These are phyloP conservation scores for Argya squamiceps DNA, from an alignment of 2,797 vertebrate genomes.

Conservation along the genomic window DNA sequence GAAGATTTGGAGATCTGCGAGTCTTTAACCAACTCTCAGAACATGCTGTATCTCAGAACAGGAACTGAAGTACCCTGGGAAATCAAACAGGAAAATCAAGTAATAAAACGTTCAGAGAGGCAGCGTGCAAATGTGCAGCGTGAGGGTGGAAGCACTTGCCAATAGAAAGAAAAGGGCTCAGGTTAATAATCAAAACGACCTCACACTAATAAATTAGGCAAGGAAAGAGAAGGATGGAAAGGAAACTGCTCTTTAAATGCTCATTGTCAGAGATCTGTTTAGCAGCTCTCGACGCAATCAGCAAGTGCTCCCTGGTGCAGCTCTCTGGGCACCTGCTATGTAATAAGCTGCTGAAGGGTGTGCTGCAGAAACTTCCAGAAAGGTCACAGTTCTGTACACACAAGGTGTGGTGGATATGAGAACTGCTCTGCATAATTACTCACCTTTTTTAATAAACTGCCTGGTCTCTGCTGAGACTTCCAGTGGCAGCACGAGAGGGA, in stretches of 20 bases:
- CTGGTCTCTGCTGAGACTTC: background rate
- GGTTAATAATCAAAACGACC: constrained; percentile 55
- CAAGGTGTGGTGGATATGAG: background rate
- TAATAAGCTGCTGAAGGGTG: background rate
- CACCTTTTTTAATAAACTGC: constrained; percentile 58
- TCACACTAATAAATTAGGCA: constrained; percentile 40
- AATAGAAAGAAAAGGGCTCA: background rate
- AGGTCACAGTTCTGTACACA: constrained; percentile 6
- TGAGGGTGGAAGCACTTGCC: constrained; percentile 26
- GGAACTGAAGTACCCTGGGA: constrained; percentile 69
- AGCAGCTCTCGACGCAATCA: background rate
- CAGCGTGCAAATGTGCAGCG: rapidly evolving
- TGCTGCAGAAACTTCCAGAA: constrained; percentile 19
- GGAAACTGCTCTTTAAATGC: constrained; percentile 28
- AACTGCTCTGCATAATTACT: constrained; percentile 47
- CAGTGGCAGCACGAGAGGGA: background rate
- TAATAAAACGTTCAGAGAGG: constrained; percentile 44
- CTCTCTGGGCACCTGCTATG: constrained; percentile 6
- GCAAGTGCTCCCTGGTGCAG: background rate
- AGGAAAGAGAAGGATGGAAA: background rate
- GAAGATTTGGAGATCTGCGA: background rate
- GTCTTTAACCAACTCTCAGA: constrained; percentile 33
- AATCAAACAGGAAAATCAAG: constrained; percentile 56
- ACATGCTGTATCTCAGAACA: background rate
- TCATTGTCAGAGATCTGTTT: constrained; percentile 27